Evolutionary conservation across 2,888 invertebrate species (phyloP), one percentile per base, ranked within the genome.

Genomic region (Acleris holmiana): DNA sequence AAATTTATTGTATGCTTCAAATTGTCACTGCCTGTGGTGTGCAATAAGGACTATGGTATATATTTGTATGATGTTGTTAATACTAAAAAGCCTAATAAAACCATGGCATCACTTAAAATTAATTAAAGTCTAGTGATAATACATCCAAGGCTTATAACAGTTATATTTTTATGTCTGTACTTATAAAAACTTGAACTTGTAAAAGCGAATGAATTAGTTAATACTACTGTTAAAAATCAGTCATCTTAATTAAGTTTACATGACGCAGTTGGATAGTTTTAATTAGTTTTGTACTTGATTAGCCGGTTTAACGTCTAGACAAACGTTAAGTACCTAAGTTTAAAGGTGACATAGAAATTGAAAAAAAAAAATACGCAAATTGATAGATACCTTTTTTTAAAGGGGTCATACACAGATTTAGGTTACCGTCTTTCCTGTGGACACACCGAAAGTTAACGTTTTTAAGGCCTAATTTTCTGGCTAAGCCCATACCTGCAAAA

Each of bases 121-220:
- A 54, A 62, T 62, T 21, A 50, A 56, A 44, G 55, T 61, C 56
- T 21, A 57, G 40, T 18, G 13, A 19, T 19, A 53, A 40, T 40
- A 40, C 47, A 40, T 18, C 54, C 23, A 48, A 10, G 19, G 41
- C 23, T 35, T 7, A 48, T 48, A 48, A 58, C 48, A 19, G 48
- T 58, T 44, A 29, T 58, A 10, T 41, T 40, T 56, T 40, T 48
- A 47, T 35, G 25, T 53, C 8, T 21, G 18, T 48, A 64, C 48
- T 17, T 54, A 64, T 64, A 40, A 15, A 40, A 18, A 46, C 17
- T 56, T 18, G 18, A 35, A 51, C 41, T 53, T 25, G 47, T 64
- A 44, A 64, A 64, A 54, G 13, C 15, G 41, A 64, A 64, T 59
- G 47, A 48, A 54, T 59, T 29, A 58, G 57, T 41, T 62, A n/a